Conservation (phyloP, 2,797 vertebrate species). For the Lateolabrax maculatus region DNA sequence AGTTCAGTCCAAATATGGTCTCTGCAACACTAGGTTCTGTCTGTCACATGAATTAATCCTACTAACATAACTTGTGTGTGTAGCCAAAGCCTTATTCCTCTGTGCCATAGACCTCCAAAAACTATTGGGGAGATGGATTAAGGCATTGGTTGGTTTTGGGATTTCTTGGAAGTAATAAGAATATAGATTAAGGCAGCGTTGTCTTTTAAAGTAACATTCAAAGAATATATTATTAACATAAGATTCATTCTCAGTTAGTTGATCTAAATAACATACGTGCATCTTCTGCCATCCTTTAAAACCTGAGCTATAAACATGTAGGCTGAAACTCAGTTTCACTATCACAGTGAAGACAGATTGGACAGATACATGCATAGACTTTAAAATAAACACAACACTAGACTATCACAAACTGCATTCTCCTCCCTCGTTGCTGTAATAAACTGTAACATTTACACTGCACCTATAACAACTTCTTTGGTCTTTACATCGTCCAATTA, state of each 20-base stretch:
- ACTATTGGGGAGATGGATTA: not conserved
- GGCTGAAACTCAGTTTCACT: not conserved
- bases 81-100: not conserved
- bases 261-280: not conserved
- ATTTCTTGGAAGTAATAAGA: not conserved
- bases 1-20: constrained; percentile 35
- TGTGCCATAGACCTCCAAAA: not conserved
- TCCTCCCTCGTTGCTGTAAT: not conserved
- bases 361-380: not conserved
- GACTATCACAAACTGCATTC: no score
- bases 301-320: not conserved
- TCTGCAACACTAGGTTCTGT: not conserved
- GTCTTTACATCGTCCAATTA: not conserved
- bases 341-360: not conserved
- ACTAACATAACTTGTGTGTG: not conserved
- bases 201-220: not conserved
- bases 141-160: not conserved
- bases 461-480: not conserved
- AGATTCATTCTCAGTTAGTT: not conserved
- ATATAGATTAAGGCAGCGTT: not conserved
- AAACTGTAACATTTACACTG: constrained; percentile 1
- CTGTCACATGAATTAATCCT: not conserved
- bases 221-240: not conserved
- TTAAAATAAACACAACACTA: not conserved
- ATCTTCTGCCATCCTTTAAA: not conserved